These are phyloP conservation scores for Phortica variegata DNA, from an alignment of 1,140 invertebrate species.

Conservation along the genomic window DNA sequence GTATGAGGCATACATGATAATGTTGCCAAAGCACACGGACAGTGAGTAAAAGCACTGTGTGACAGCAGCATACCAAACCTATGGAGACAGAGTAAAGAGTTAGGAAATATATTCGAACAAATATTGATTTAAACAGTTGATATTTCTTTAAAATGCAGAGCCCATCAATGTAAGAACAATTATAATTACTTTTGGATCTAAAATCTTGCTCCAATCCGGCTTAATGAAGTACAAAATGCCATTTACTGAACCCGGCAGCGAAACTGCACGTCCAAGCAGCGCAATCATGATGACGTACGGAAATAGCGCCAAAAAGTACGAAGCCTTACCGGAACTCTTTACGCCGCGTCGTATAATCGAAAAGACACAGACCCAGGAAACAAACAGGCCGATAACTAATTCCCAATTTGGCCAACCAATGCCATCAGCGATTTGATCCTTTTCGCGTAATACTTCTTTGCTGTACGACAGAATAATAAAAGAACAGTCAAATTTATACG, in stretches of 20 bases:
- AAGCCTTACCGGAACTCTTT: slow-evolving; percentile 74
- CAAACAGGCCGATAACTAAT: slow-evolving; percentile 73
- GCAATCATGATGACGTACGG: slow-evolving; percentile 82
- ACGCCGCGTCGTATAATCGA: slow-evolving; percentile 76
- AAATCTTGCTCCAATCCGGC: slow-evolving; percentile 69
- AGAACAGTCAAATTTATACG: too few relatives aligned
- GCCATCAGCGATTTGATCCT: slow-evolving; percentile 68
- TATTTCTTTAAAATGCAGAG: not conserved
- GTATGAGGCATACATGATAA: slow-evolving; percentile 82
- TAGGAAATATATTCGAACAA: too few relatives aligned
- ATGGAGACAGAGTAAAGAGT: too few relatives aligned
- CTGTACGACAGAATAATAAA: slow-evolving; percentile 55
- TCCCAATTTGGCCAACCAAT: slow-evolving; percentile 74
- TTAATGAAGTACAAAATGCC: slow-evolving; percentile 78
- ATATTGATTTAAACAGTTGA: not conserved
- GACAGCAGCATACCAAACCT: slow-evolving; percentile 79
- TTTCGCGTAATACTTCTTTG: slow-evolving; percentile 68
- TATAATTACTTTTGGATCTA: slow-evolving; percentile 68
- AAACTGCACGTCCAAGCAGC: slow-evolving; percentile 71
- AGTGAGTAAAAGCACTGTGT: slow-evolving; percentile 85
- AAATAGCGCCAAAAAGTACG: slow-evolving; percentile 83
- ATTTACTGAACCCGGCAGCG: slow-evolving; percentile 71
- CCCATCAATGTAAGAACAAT: too few relatives aligned
- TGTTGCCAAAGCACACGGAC: slow-evolving; percentile 77
- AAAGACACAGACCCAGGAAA: slow-evolving; percentile 78